Evolutionary conservation across 2,113 vertebrate genomes (phyloP).

Genomic region (Ochotona curzoniae): DNA sequence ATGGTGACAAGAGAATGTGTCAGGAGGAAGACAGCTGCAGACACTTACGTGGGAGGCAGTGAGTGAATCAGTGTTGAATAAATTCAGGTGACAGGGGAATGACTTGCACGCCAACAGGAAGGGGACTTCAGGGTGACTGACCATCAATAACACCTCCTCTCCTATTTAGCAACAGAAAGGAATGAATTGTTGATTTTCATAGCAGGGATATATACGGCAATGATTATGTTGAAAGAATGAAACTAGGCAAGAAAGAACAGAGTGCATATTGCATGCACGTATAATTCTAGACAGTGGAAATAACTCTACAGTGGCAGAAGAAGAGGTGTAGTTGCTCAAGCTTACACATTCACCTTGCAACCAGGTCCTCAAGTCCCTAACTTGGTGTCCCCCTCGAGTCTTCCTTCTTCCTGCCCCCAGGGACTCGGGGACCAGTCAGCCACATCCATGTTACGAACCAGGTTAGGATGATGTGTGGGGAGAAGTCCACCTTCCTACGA

Average conservation of each 20-base stretch:
- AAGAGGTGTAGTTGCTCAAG: background rate
- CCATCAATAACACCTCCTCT: background rate
- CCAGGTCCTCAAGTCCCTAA: background rate
- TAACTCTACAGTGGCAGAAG: background rate
- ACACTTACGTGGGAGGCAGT: background rate
- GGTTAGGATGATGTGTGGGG: background rate
- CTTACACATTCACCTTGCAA: background rate
- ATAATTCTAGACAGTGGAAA: background rate
- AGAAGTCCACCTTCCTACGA: background rate
- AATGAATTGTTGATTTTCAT: background rate
- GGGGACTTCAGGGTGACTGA: background rate
- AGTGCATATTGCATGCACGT: background rate
- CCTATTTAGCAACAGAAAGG: background rate
- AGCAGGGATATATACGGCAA: background rate
- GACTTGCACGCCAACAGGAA: background rate
- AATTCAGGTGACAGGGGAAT: background rate
- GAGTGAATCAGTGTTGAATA: background rate
- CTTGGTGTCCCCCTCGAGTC: background rate
- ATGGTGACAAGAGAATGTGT: background rate
- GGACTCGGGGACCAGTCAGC: background rate
- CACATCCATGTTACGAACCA: background rate
- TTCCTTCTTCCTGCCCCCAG: fast-evolving
- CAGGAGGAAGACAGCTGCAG: background rate
- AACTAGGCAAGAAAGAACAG: background rate
- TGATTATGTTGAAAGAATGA: background rate